These are phyloP conservation scores for Samia ricini DNA, from an alignment of 1,140 invertebrate species.

Conservation along the genomic window DNA sequence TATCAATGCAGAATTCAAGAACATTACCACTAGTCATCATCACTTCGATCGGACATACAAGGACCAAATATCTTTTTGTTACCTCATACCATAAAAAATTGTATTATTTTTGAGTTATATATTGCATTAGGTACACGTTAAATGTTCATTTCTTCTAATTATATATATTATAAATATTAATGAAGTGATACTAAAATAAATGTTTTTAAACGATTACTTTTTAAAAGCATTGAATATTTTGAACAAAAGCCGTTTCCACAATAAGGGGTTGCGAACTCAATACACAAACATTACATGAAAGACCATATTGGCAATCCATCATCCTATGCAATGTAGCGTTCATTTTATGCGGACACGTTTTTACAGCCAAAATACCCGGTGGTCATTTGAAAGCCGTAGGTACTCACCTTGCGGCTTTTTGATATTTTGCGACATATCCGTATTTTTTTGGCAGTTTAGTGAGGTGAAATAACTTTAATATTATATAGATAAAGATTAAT, in stretches of 20 bases:
- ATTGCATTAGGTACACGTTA: too few relatives aligned
- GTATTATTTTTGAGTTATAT: too few relatives aligned
- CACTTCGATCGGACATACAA: too few relatives aligned
- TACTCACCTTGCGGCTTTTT: conserved; percentile 20
- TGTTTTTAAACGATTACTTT: background rate
- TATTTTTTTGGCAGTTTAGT: conserved; percentile 10
- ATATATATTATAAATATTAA: background rate
- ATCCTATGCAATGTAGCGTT: conserved; percentile 22
- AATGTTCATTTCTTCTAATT: too few relatives aligned
- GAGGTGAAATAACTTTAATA: background rate
- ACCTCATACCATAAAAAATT: too few relatives aligned
- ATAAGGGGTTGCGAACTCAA: background rate
- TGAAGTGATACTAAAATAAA: background rate
- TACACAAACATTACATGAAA: background rate
- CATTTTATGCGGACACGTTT: conserved; percentile 14
- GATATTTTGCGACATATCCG: conserved; percentile 27
- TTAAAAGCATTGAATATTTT: background rate
- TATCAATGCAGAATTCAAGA: too few relatives aligned
- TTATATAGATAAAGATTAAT: background rate
- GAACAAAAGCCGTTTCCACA: background rate
- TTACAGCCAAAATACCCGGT: conserved; percentile 18
- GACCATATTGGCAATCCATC: conserved; percentile 22
- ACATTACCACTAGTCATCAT: too few relatives aligned
- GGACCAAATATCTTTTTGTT: too few relatives aligned
- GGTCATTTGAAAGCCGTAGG: conserved; percentile 21